Evolutionary conservation across 2,113 vertebrate species (phyloP).

Genomic region (Eira barbara): DNA sequence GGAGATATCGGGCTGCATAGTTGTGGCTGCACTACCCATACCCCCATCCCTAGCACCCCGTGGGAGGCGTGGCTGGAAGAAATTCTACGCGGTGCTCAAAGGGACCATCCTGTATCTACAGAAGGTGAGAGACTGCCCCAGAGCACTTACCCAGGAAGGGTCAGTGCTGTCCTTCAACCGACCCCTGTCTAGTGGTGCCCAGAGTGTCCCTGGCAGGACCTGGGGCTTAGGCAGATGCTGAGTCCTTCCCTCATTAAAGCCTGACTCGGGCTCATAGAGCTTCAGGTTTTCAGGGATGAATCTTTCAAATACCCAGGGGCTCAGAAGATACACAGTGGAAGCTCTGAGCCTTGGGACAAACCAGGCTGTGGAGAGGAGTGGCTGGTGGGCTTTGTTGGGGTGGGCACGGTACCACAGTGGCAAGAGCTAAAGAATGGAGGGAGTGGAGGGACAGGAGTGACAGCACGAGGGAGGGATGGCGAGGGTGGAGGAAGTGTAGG

Average conservation of each 20-base stretch:
- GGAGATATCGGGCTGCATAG: neutral
- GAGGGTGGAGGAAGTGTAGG: neutral
- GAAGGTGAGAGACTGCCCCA: slow-evolving; percentile 85
- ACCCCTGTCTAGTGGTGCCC: neutral
- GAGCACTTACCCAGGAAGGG: neutral
- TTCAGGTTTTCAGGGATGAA: neutral
- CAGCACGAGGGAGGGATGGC: neutral
- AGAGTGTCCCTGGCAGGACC: neutral
- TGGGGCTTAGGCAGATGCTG: neutral
- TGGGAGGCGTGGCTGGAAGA: slow-evolving; percentile 98
- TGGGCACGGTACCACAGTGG: neutral
- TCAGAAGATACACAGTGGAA: neutral
- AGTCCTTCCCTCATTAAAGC: neutral
- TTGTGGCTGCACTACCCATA: slow-evolving; percentile 42
- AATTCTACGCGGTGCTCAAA: slow-evolving; percentile 98
- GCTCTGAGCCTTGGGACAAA: neutral
- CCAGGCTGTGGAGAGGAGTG: neutral
- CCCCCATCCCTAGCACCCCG: slow-evolving; percentile 87
- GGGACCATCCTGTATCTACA: slow-evolving; percentile 97
- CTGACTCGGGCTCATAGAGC: neutral
- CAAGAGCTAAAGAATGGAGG: neutral
- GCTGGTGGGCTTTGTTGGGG: neutral
- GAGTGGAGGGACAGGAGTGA: neutral
- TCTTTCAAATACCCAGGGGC: neutral
- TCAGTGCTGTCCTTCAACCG: neutral